A percentile compares a stretch with the other conserved stretches of the same genome.
Evolutionary conservation across 2,888 invertebrate genomes (phyloP).

Genomic region (Theodoxus fluviatilis): DNA sequence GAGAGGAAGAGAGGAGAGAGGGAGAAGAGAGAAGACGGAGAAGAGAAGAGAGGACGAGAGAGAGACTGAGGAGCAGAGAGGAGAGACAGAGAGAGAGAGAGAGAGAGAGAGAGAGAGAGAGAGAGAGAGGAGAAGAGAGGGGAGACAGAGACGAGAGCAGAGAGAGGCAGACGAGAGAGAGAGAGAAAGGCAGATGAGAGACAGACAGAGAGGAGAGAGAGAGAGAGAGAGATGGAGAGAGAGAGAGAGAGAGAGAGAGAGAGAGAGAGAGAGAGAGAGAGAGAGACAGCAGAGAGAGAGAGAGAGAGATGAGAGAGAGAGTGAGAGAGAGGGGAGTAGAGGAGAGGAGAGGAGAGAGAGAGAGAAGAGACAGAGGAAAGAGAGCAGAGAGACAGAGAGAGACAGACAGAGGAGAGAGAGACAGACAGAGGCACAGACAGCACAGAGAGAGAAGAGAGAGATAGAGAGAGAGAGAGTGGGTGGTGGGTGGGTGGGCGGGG

Average conservation of each 20-base stretch:
- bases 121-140: neutral
- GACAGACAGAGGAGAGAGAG: neutral
- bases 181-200: neutral
- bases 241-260: neutral
- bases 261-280: neutral
- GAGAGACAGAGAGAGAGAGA: neutral
- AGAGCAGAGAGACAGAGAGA: neutral
- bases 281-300: neutral
- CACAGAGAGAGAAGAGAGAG: neutral
- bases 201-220: neutral
- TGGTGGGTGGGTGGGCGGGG: too few species aligned
- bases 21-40: neutral
- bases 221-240: neutral
- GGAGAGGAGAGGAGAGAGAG: neutral
- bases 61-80: neutral
- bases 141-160: neutral
- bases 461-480: too few species aligned
- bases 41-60: too few species aligned
- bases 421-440: neutral
- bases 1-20: neutral
- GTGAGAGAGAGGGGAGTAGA: neutral
- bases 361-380: too few species aligned
- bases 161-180: too few species aligned
- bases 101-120: conserved; percentile 15
- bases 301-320: neutral